Base-by-base conservation (phyloP, 2,113 vertebrate species). In the Tetrao urogallus region DNA sequence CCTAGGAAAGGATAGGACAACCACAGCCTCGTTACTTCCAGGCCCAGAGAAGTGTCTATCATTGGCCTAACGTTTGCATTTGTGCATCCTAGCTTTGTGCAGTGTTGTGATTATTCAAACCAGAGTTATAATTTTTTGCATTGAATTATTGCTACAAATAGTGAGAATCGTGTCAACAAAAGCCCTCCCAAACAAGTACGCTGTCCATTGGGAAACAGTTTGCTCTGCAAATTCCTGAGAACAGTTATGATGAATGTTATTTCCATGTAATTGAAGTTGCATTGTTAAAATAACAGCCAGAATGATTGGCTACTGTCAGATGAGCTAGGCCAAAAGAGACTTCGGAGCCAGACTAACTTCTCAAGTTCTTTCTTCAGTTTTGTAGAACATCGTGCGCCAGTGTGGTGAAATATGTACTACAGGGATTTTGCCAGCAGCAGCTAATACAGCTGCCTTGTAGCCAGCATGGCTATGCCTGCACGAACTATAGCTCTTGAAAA, bases 211-310 rank as follows among this genome's bases (percentile, higher is more conserved):
- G 34, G 52, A 89, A 81, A 18, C 42, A 56, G 42, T 52, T 86
- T 73, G 30, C 45, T 77, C 78, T 71, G 32, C 54, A 43, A 73
- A 65, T 87, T 92, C 45, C 82, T 70, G 56, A 64, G 45, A 86
- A 73, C 34, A 67, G 42, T 60, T 66, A 73, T 82, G 76, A 80
- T 42, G 77, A 88, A 81, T 40, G 65, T 86, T 83, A 76, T 64
- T 89, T 89, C 48, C 38, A 27, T 50, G 43, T 82, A 63, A 86
- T 43, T 91, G 45, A 83, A 92, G 64, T 66, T 63, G 45, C 80
- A 54, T 88, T 90, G 80, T 90, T 95, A 81, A 87, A 92, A 91
- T 81, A 78, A 52, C 50, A 30, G 70, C 74, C 81, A 12, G 86
- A 92, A 71, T 81, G 50, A 45, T 52, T 63, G 72, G 42, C 83